Evolutionary conservation across 2,888 invertebrate species (phyloP), one percentile per base, ranked within the genome.

Genomic region (Dryococelus australis): DNA sequence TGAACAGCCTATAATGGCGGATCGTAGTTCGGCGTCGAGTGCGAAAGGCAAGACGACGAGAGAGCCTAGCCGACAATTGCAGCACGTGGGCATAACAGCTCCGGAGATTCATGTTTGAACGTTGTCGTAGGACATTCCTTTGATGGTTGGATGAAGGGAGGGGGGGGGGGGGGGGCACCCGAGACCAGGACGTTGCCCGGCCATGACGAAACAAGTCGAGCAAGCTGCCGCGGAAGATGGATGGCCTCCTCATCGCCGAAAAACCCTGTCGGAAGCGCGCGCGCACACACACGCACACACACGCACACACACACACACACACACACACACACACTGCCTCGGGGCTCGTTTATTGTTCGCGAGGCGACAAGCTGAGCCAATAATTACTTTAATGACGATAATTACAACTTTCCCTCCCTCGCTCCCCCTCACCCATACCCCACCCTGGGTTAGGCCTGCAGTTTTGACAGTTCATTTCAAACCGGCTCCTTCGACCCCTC

Each of bases 401-500:
- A 65, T 65, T 65, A 65, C 6, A 65, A 8, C 65, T 51, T 20
- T 35, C 35, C 35, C 35, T 51, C 65, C 65, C 65, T 65, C 51
- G 2, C 51, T 20, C 51, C 65, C 24, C 65, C 65, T 65, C 24
- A 24, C 65, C 8, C 65, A 65, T 65, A 35, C 65, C 65, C 0
- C n/a, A 8, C n/a, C n/a, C 10, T 20, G 65, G n/a, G 24, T 24
- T 65, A 20, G n/a, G 65, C 65, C 65, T 65, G n/a, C 65, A 65
- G 65, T 51, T 65, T 65, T 65, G 65, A 65, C 65, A 65, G 65
- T 65, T 65, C 65, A 65, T 65, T 65, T 65, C 65, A 65, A 65
- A 1, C n/a, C n/a, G 2, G 24, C 65, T 65, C 20, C 65, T 3
- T n/a, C 20, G n/a, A 20, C n/a, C 65, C 65, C n/a, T 65, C 0